Conservation (phyloP, 2,888 invertebrate species). For the Parnassius apollo region DNA sequence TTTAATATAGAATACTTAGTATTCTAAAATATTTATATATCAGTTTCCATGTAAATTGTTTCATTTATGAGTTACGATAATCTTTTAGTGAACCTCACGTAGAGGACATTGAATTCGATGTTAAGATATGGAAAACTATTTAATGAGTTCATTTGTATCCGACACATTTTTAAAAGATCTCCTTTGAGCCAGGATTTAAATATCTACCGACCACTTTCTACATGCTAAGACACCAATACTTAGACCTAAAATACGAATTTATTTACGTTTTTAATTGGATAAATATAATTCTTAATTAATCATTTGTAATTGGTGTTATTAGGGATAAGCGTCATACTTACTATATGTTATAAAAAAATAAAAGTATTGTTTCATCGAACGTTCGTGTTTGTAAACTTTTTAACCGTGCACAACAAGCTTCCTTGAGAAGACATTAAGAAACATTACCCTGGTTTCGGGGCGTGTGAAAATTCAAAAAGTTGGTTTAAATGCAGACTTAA, state of each 20-base stretch:
- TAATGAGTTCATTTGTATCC: neutral
- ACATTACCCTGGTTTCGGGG: conserved; percentile 61
- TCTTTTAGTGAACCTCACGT: too few species aligned
- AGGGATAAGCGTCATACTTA: conserved; percentile 49
- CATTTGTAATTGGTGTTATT: conserved; percentile 63
- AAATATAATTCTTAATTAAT: conserved; percentile 41
- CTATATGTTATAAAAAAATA: conserved; percentile 37
- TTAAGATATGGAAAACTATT: too few species aligned
- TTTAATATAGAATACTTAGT: too few species aligned
- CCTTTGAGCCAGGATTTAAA: conserved; percentile 32
- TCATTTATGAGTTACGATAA: too few species aligned
- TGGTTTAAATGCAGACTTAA: conserved; percentile 29
- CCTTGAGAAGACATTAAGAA: conserved; percentile 37
- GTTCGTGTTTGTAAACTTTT: conserved; percentile 25
- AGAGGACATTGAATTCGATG: too few species aligned
- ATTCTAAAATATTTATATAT: too few species aligned
- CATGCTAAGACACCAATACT: conserved; percentile 64
- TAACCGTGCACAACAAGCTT: conserved; percentile 30
- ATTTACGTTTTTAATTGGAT: conserved; percentile 41
- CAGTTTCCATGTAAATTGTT: too few species aligned
- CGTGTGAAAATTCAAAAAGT: conserved; percentile 65
- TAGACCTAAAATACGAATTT: conserved; percentile 50
- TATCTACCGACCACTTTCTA: conserved; percentile 75
- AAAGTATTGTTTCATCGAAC: conserved; percentile 28
- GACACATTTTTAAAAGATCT: conserved; percentile 34